A percentile compares a stretch with the other conserved stretches of the same genome.
Conservation (phyloP, 2,113 vertebrate species). For the Enhydra lutris region DNA sequence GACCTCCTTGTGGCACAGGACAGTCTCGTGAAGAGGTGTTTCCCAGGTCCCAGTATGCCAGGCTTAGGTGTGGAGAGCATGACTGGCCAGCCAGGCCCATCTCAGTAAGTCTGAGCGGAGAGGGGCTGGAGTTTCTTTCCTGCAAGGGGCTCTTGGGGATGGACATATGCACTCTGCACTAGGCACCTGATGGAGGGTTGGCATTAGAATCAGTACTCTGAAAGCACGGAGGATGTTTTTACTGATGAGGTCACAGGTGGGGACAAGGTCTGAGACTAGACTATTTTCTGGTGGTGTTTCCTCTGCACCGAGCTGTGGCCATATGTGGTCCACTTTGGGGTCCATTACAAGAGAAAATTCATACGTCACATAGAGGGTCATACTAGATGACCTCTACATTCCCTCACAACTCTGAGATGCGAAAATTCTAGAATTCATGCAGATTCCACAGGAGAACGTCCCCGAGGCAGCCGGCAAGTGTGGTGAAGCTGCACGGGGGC, state of each 20-base stretch:
- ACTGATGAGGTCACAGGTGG: neutral
- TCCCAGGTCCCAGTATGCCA: fast-evolving
- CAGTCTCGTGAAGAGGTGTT: neutral
- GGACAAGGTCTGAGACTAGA: neutral
- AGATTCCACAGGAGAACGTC: neutral
- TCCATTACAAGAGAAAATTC: neutral
- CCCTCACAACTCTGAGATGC: neutral
- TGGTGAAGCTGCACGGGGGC: neutral
- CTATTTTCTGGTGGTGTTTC: neutral
- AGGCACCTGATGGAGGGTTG: neutral
- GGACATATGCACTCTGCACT: fast-evolving
- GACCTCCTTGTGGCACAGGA: neutral
- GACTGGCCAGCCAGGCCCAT: no score
- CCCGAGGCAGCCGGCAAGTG: neutral
- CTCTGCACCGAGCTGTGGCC: neutral
- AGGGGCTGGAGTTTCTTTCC: neutral
- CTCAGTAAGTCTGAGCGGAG: neutral
- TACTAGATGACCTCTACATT: neutral
- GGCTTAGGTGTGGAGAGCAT: fast-evolving
- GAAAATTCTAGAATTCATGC: neutral
- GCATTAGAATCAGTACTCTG: neutral
- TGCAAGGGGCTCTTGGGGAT: neutral
- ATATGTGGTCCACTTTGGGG: neutral
- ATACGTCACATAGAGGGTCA: neutral
- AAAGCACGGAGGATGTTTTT: neutral